Percentiles rank a stretch among this genome's conserved stretches.
These are phyloP conservation scores for Galerucella calmariensis DNA, from an alignment of 2,888 invertebrate genomes.

Conservation along the genomic window DNA sequence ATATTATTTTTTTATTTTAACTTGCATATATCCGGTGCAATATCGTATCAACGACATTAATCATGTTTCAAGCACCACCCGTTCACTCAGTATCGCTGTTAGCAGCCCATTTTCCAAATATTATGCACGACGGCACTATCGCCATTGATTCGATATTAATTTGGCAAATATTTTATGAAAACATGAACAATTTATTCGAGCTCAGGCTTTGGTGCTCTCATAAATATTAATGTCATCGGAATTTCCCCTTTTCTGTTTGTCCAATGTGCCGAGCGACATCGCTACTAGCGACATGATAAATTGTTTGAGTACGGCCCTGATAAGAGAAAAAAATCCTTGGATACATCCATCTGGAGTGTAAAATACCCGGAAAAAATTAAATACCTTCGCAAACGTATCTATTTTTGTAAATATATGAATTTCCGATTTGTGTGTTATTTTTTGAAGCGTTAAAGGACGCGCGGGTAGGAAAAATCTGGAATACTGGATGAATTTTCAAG, in stretches of 20 bases:
- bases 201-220: constrained; percentile 58
- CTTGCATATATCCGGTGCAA: background rate
- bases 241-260: constrained; percentile 54
- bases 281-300: constrained; percentile 18
- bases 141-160: constrained; percentile 61
- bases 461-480: no score
- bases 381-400: background rate
- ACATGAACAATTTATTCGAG: constrained; percentile 61
- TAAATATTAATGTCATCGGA: constrained; percentile 61
- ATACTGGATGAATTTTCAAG: no score
- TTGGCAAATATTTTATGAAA: constrained; percentile 62
- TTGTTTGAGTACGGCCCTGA: constrained; percentile 31
- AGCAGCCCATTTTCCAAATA: constrained; percentile 53
- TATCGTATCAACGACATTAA: constrained; percentile 13
- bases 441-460: no score
- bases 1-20: no score
- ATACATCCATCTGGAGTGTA: constrained; percentile 33
- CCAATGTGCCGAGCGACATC: constrained; percentile 42
- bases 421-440: no score
- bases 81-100: constrained; percentile 48
- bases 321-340: constrained; percentile 15
- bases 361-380: background rate
- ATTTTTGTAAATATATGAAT: background rate
- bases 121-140: constrained; percentile 57
- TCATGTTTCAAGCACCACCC: background rate